Evolutionary conservation across 2,797 vertebrate species (phyloP).

Genomic region (Alectoris magna): DNA sequence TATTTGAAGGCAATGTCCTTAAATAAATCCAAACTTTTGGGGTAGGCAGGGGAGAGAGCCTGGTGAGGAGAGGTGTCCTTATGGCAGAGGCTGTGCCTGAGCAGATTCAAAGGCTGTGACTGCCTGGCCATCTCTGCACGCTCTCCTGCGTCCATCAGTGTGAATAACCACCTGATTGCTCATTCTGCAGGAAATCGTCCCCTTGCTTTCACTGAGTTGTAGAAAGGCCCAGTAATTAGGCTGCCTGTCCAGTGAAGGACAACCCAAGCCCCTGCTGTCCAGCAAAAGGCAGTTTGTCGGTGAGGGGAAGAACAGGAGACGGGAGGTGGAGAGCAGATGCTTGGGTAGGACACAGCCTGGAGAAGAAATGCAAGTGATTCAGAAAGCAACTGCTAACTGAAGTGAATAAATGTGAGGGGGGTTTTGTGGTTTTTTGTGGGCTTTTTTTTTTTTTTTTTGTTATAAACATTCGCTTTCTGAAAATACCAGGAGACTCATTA

Average conservation of each 20-base stretch:
- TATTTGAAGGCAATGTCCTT: not conserved
- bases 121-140: not conserved
- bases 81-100: not conserved
- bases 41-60: not conserved
- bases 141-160: not conserved
- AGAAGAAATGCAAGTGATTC: conserved; percentile 21
- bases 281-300: accelerated
- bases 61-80: no score
- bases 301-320: not conserved
- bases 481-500: conserved; percentile 47
- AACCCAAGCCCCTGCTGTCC: not conserved
- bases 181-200: not conserved
- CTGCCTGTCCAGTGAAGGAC: not conserved
- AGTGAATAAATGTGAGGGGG: not conserved
- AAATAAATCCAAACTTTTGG: not conserved
- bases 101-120: not conserved
- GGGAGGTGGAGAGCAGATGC: conserved; percentile 17
- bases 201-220: not conserved
- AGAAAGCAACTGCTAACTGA: conserved; percentile 20
- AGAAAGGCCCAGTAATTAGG: not conserved
- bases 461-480: conserved; percentile 27
- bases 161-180: not conserved
- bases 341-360: not conserved
- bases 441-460: not conserved
- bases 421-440: not conserved